Conservation (phyloP, 2,797 vertebrate species). For the Phataginus tetradactyla region DNA sequence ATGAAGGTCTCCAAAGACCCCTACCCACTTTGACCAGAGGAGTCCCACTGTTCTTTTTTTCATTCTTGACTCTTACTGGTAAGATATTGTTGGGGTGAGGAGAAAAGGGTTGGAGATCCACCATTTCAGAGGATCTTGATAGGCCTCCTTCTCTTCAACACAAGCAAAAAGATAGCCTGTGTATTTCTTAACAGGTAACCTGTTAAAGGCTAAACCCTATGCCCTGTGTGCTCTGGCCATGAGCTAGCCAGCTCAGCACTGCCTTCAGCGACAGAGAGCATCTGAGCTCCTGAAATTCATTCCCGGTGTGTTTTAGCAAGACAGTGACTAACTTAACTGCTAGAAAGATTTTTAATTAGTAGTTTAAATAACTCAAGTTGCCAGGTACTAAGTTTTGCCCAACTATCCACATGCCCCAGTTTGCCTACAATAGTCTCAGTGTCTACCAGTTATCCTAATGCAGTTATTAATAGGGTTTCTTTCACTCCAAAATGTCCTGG, state of each 20-base stretch:
- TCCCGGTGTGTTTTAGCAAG: not conserved
- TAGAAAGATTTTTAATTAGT: not conserved
- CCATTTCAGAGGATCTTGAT: not conserved
- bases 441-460: not conserved
- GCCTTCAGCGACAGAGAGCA: not conserved
- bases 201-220: not conserved
- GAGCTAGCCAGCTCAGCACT: not conserved
- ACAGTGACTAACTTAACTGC: not conserved
- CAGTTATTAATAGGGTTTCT: not conserved
- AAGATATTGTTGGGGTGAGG: not conserved
- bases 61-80: not conserved
- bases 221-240: fast-evolving
- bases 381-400: not conserved
- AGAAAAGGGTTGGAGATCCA: not conserved
- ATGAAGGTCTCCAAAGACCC: not conserved
- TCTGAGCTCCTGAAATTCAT: not conserved
- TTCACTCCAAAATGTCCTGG: not conserved
- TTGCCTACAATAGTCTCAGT: not conserved
- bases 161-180: not conserved
- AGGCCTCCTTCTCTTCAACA: not conserved
- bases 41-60: not conserved
- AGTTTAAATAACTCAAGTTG: not conserved
- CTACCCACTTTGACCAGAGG: not conserved
- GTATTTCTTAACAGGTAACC: not conserved
- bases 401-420: not conserved